A percentile compares a stretch with the other conserved stretches of the same genome.
Evolutionary conservation across 2,797 vertebrate species (phyloP).

Genomic region (Brachyrhaphis roseni): DNA sequence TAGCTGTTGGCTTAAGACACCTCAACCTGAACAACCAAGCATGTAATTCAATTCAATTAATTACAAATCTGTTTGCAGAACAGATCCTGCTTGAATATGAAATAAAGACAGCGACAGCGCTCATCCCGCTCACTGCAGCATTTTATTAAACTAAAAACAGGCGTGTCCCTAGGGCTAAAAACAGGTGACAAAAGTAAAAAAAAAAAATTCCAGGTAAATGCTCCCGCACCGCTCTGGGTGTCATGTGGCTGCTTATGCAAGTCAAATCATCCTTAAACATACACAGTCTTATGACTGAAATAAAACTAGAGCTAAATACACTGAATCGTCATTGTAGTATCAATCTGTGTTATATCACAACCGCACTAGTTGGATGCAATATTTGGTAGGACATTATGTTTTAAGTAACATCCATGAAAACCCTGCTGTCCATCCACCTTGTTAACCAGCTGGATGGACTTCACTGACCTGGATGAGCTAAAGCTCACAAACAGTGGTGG

Average conservation of each 20-base stretch:
- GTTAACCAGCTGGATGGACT: neutral
- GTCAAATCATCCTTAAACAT: constrained; percentile 15
- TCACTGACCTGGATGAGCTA: neutral
- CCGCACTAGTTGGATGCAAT: neutral
- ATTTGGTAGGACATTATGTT: neutral
- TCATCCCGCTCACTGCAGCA: constrained; percentile 1
- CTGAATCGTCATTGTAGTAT: neutral
- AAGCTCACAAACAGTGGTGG: neutral
- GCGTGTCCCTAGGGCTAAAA: neutral
- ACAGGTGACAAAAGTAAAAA: neutral
- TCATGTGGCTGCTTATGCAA: constrained; percentile 12
- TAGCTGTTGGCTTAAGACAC: neutral
- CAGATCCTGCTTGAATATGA: neutral
- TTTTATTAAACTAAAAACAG: neutral
- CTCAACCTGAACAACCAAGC: neutral
- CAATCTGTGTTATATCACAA: neutral
- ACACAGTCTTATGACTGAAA: neutral
- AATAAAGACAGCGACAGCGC: neutral
- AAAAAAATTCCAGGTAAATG: constrained; percentile 8
- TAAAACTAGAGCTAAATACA: neutral
- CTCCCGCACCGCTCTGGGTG: constrained; percentile 29
- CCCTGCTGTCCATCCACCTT: neutral
- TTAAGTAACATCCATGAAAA: neutral
- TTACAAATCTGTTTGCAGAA: neutral
- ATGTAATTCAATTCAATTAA: neutral